Base-by-base conservation (phyloP, 2,113 vertebrate genomes). In the Phrynosoma platyrhinos region DNA sequence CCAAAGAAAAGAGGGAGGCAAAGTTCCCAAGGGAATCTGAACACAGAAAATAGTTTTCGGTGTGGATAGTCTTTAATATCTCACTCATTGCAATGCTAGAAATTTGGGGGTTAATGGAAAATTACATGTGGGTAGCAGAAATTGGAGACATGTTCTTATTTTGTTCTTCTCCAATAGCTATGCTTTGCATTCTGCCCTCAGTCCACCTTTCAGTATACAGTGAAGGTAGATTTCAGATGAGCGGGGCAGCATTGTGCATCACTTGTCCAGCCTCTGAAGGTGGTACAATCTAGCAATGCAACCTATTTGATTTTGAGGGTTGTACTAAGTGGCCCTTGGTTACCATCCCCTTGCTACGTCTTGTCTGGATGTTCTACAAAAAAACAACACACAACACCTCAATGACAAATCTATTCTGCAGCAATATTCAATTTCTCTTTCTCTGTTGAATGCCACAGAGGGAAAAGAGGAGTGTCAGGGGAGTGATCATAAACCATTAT, bases 291-390 rank as follows among this genome's bases (percentile, higher is more conserved):
- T 12, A 69, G 25, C 14, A 36, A 79, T 9, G 3, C 32, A 36
- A 6, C 1, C 76, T 27, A 69, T 12, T 36, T 87, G 9, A 74
- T 80, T 80, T 25, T 55, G 47, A 72, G 7, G 40, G 21, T 1
- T 25, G n/a, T 30, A 32, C 20, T 10, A n/a, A 80, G 13, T 12
- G 47, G 21, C 13, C 64, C 25, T 30, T 12, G 16, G 10, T 20
- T 0, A 53, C 4, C 16, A 16, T 40, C 21, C 5, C 25, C 8
- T 0, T 53, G 20, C 20, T 30, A 5, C 3, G 1, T 23, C 30
- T 58, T 55, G 4, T 30, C 78, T 58, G 52, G 25, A 79, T 4
- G 25, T 53, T 53, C 47, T 25, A 12, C 30, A 7, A n/a, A 25
- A 58, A 62, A 0, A 5, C 47, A 1, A 5, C 47, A 5, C 36